A percentile compares a stretch with the other conserved stretches of the same genome.
Conservation (phyloP, 2,888 invertebrate species). For the Sericinus montela region DNA sequence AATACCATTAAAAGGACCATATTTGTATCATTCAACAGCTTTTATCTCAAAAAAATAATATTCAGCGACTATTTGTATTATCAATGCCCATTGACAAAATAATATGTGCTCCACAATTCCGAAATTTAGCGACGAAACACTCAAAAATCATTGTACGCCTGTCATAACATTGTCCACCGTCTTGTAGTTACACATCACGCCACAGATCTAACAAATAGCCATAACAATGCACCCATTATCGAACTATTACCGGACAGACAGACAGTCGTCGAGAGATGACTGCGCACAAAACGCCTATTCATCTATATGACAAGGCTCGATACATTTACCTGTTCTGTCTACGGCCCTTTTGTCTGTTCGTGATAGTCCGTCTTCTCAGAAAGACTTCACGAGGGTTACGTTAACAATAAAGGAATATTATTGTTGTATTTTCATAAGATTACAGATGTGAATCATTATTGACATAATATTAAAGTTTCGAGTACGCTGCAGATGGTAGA, state of each 20-base stretch:
- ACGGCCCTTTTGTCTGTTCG: constrained; percentile 5
- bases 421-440: constrained; percentile 13
- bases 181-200: not conserved
- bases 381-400: constrained; percentile 5
- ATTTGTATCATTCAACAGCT: no score
- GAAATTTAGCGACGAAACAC: constrained; percentile 2
- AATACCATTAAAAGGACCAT: no score
- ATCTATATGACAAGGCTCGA: not conserved
- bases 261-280: constrained; percentile 7
- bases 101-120: not conserved
- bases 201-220: not conserved
- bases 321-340: constrained; percentile 11
- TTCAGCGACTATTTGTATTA: not conserved
- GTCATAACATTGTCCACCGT: constrained; percentile 10
- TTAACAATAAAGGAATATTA: constrained; percentile 10
- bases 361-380: constrained; percentile 11
- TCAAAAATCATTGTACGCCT: not conserved
- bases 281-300: constrained; percentile 1
- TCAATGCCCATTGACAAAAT: not conserved
- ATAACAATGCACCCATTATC: not conserved
- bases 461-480: not conserved
- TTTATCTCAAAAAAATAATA: no score
- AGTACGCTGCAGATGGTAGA: not conserved
- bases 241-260: not conserved
- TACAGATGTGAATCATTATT: constrained; percentile 8